Conservation (phyloP, 2,888 invertebrate species). For the Phyto melanocephala region DNA sequence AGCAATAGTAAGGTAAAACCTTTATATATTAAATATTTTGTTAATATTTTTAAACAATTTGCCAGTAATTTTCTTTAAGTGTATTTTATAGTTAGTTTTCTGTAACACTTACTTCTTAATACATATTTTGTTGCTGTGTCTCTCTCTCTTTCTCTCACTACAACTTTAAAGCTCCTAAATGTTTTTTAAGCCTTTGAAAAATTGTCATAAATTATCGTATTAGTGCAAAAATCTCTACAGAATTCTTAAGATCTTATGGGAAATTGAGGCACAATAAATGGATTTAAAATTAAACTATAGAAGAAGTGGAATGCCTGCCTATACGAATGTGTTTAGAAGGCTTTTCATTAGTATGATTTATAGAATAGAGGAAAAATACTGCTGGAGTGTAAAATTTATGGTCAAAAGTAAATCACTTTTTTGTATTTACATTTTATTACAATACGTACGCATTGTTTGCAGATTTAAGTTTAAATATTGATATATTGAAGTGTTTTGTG, state of each 20-base stretch:
- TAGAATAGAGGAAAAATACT: neutral
- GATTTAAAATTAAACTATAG: neutral
- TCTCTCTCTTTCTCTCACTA: neutral
- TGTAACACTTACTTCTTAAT: neutral
- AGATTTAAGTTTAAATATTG: neutral
- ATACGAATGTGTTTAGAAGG: neutral
- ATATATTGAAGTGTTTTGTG: neutral
- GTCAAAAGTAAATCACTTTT: neutral
- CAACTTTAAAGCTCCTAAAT: conserved; percentile 51
- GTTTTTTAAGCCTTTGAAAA: conserved; percentile 40
- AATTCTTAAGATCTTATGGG: neutral
- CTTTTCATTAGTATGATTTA: conserved; percentile 56
- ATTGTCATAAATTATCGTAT: conserved; percentile 54
- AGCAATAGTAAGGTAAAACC: no score
- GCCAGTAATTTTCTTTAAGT: neutral
- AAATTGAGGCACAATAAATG: conserved; percentile 22
- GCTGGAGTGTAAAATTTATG: neutral
- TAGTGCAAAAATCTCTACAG: conserved; percentile 13
- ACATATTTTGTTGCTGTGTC: neutral
- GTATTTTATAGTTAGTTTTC: neutral
- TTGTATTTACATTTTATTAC: neutral
- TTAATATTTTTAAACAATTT: no score
- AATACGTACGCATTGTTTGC: neutral
- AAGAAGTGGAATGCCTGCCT: neutral
- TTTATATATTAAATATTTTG: no score